A percentile compares a stretch with the other conserved stretches of the same genome.
phyloP scores from a whole-genome alignment of 2,888 invertebrate genomes.

The Bellardia pandia region DNA sequence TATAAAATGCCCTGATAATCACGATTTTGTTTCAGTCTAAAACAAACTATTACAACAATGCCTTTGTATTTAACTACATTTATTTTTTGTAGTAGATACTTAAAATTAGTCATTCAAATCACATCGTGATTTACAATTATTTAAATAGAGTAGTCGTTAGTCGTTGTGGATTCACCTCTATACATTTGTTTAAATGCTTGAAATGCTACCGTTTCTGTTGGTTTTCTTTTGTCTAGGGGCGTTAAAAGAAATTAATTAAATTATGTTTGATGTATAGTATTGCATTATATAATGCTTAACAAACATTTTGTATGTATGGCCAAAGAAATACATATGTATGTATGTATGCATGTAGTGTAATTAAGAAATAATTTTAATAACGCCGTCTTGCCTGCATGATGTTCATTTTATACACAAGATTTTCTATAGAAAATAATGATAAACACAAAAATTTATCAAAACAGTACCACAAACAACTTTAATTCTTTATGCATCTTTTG shows the following conservation, averaged over 20 bases:
- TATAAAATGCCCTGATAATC: conserved; percentile 17
- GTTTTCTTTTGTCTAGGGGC: conserved; percentile 25
- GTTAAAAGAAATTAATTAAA: neutral
- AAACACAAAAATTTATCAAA: too few relatives aligned
- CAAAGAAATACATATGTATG: neutral
- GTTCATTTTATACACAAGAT: too few relatives aligned
- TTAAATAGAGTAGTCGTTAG: conserved; percentile 17
- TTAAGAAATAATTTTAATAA: neutral
- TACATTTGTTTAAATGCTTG: neutral
- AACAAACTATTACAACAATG: conserved; percentile 13
- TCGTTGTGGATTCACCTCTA: neutral
- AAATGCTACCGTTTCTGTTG: conserved; percentile 15
- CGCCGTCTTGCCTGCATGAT: too few relatives aligned
- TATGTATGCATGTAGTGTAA: too few relatives aligned
- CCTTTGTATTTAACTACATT: neutral
- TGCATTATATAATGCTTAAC: conserved; percentile 7
- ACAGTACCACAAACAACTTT: too few relatives aligned
- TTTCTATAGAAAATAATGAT: too few relatives aligned
- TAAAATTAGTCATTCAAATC: conserved; percentile 61
- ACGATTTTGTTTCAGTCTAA: conserved; percentile 18
- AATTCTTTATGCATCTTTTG: too few relatives aligned
- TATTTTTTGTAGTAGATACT: conserved; percentile 38
- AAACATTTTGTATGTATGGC: neutral
- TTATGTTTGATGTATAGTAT: neutral
- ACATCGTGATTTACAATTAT: conserved; percentile 51